phyloP scores from a whole-genome alignment of 2,888 invertebrate species.

The Melieria crassipennis region DNA sequence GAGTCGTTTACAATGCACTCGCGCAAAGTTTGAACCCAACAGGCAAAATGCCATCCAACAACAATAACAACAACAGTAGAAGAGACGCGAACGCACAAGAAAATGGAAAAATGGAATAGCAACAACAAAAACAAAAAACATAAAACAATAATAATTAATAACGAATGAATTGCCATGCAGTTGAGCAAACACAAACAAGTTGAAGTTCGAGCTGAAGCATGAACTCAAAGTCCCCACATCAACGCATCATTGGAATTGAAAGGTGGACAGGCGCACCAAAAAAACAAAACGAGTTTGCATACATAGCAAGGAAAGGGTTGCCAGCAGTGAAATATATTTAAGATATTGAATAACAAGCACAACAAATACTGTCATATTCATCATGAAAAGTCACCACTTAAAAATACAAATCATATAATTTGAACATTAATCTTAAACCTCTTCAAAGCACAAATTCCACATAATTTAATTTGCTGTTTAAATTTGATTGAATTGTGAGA shows the following conservation, averaged over 20 bases:
- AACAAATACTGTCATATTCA: too few relatives aligned
- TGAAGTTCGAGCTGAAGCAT: constrained; percentile 24
- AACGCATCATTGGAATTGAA: constrained; percentile 26
- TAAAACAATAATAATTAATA: constrained; percentile 59
- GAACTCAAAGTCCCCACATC: constrained; percentile 1
- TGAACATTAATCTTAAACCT: too few relatives aligned
- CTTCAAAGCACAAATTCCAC: not conserved
- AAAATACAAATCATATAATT: too few relatives aligned
- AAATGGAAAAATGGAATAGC: not conserved
- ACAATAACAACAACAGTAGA: too few relatives aligned
- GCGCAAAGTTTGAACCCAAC: too few relatives aligned
- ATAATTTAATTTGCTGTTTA: not conserved
- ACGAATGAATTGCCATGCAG: constrained; percentile 53
- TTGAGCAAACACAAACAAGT: constrained; percentile 45
- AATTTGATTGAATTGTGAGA: not conserved
- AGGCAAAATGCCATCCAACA: too few relatives aligned
- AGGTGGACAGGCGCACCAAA: constrained; percentile 7
- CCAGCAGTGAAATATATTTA: not conserved
- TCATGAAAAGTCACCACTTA: too few relatives aligned
- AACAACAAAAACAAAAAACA: constrained; percentile 24
- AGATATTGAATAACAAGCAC: too few relatives aligned
- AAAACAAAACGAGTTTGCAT: constrained; percentile 29
- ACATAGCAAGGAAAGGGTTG: not conserved
- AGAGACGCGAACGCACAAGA: too few relatives aligned
- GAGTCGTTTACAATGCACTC: too few relatives aligned